Conservation (phyloP, 1,140 invertebrate genomes). For the Popillia japonica region DNA sequence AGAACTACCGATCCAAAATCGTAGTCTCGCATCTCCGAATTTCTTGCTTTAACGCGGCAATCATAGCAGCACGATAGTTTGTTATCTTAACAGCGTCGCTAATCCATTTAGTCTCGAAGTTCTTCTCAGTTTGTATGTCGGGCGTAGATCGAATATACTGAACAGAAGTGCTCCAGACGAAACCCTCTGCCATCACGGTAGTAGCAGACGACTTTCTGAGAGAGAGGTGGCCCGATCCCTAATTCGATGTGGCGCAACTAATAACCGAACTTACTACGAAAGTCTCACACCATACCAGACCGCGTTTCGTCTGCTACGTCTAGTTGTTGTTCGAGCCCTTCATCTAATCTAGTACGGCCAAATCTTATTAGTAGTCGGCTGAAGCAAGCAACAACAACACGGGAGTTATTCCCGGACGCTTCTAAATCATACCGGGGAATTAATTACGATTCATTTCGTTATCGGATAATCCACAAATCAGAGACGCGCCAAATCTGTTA, state of each 20-base stretch:
- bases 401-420: neutral
- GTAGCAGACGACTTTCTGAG: neutral
- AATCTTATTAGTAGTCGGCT: slow-evolving; percentile 13
- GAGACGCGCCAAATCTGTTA: slow-evolving; percentile 18
- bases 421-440: slow-evolving; percentile 32
- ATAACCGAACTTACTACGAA: slow-evolving; percentile 9
- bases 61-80: slow-evolving; percentile 22
- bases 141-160: neutral
- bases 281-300: neutral
- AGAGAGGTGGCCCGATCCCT: neutral
- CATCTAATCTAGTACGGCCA: slow-evolving; percentile 15
- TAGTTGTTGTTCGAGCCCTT: neutral
- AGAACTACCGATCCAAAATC: neutral
- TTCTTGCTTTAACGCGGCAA: slow-evolving; percentile 8
- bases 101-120: slow-evolving; percentile 19
- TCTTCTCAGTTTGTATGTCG: neutral
- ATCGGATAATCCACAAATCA: slow-evolving; percentile 28
- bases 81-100: slow-evolving; percentile 24
- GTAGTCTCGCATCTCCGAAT: neutral
- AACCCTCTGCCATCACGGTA: neutral
- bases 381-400: slow-evolving; percentile 16
- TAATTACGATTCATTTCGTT: slow-evolving; percentile 32
- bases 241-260: slow-evolving; percentile 33
- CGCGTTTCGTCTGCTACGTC: neutral
- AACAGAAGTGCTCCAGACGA: neutral